Base-by-base conservation (phyloP, 2,113 vertebrate genomes). In the Corydoras sp. region DNA sequence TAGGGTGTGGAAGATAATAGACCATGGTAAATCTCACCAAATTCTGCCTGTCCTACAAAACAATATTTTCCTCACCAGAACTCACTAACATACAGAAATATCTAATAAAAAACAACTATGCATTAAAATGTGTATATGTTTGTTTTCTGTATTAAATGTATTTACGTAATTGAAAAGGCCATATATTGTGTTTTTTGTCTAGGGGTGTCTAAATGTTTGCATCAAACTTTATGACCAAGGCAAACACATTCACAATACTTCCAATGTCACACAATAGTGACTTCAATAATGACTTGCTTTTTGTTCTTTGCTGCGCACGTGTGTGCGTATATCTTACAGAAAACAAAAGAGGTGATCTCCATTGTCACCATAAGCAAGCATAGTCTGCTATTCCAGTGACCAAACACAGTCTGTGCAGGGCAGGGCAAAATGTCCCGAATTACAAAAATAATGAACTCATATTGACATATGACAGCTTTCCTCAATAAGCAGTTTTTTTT, bases 331-430 rank as follows among this genome's bases (percentile, higher is more conserved):
- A 35, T 60, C 9, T 53, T 66, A 51, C 55, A 53, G 58, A 66
- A 72, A 70, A 76, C 73, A 79, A 79, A 66, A 58, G 77, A 73
- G 62, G 31, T 74, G 53, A 49, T 63, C 77, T 73, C 62, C 56
- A 35, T 70, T 31, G 56, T 76, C 77, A 66, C 77, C 77, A 69
- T 49, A 30, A 61, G 58, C 48, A 62, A 66, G 69, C 72, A 68
- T 59, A 69, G n/a, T 68, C 58, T 63, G 32, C 73, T 65, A 68
- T 75, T 79, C 54, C 77, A 69, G 32, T 68, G 18, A 43, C 32
- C 51, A 15, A 13, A 3, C 54, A 43, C 4, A 43, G 35, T 43
- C 35, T 5, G 7, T 43, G 18, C 18, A 24, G 18, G 18, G 18
- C 18, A 24, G 35, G 35, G 35, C 35, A 43, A 43, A 43, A 43